Evolutionary conservation across 2,888 invertebrate genomes (phyloP), one percentile per base, ranked within the genome.

Genomic region (Aphidoletes aphidimyza): DNA sequence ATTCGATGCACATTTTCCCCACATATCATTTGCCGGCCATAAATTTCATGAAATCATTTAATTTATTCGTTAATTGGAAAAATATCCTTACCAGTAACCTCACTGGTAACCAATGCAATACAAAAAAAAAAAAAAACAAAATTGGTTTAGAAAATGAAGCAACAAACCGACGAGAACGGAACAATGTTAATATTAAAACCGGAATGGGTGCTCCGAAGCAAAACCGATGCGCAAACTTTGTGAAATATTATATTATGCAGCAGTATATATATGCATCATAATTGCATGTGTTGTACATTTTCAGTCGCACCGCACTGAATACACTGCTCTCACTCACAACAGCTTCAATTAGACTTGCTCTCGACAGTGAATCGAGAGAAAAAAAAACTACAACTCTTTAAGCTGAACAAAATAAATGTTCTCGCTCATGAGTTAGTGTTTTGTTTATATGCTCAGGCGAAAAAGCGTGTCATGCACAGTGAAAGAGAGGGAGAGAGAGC

Each of bases 381-480:
- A 22, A 54, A 54, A 69, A 69, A n/a, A n/a, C n/a, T n/a, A n/a
- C n/a, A n/a, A 69, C 69, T 69, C 69, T 69, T 34, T 69, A n/a
- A 69, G 34, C 69, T 30, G 26, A 69, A 69, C 69, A 30, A 9
- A n/a, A n/a, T n/a, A n/a, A n/a, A n/a, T n/a, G n/a, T n/a, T n/a
- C n/a, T 69, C 54, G 22, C 54, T 54, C 11, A n/a, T n/a, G 69
- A 69, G 34, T n/a, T n/a, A 9, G 17, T 30, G 30, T 69, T 14
- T 22, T 54, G 17, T 30, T 69, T 11, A 69, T 69, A 30, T 69
- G 69, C 30, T 69, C 30, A 69, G 26, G 17, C n/a, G 26, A 3
- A 69, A 69, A 69, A 42, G n/a, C n/a, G n/a, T n/a, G n/a, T 54
- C 8, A 69, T 54, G 26, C 54, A 54, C 22, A 9, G 42, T 42